Evolutionary conservation across 2,113 vertebrate genomes (phyloP), one percentile per base, ranked within the genome.

Genomic region (Lepisosteus osseus): DNA sequence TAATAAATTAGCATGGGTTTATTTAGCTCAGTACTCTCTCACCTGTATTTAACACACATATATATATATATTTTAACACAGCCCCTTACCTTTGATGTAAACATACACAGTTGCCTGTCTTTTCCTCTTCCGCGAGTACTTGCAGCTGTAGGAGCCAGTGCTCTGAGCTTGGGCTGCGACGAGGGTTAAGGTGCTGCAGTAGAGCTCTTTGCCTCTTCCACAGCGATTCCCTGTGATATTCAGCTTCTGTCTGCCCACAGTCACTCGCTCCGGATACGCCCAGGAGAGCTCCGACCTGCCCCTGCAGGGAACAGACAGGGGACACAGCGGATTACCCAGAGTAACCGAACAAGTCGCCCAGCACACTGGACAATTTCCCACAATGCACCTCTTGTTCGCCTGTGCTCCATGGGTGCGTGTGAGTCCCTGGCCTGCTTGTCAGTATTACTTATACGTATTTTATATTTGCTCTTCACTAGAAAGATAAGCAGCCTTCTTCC

Each of bases 21-120:
- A 1, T 29, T 1, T 29, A 29, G 29, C 29, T 29, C 29, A 29
- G 29, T 29, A 29, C 29, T 29, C 29, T 29, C 29, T 29, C 29
- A 29, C 29, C 29, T 29, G 29, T 29, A 29, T 29, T 29, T 29
- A 29, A 29, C 29, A 29, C 29, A 29, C 29, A 29, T 1, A 29
- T 29, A 29, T 29, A 29, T 29, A 29, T 29, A 29, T 29, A 29
- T 29, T 29, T 59, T 4, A 59, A 59, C 7, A 61, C 63, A 68
- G 67, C 56, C 61, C 89, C 92, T 96, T 95, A 99, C 97, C 97
- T 82, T 90, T 92, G 88, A 99, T 88, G 93, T 93, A 99, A 75
- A 98, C 78, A 66, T 99, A 99, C 81, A 96, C 77, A 0, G 90
- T 84, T n/a, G 87, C 82, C 74, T 91, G 86, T 69, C 76, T 89